A percentile compares a stretch with the other conserved stretches of the same genome.
Conservation (phyloP, 2,797 vertebrate genomes). For the Cynopterus sphinx region DNA sequence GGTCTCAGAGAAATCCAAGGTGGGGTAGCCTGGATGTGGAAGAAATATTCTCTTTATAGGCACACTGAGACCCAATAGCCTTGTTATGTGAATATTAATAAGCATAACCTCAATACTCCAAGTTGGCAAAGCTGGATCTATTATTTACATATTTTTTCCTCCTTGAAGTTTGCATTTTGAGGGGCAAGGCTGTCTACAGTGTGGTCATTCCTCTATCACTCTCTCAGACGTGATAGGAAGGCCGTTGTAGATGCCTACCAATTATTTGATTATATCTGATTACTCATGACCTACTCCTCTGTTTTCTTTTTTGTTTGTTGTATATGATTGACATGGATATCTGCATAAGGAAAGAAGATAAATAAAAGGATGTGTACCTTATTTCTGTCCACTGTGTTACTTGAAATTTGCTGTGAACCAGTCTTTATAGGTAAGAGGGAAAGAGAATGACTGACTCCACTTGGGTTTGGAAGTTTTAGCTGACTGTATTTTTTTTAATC, state of each 20-base stretch:
- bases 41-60: neutral
- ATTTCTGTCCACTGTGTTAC: neutral
- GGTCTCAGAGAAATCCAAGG: neutral
- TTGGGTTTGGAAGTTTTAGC: neutral
- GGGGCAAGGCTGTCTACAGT: accelerated
- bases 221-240: neutral
- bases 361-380: neutral
- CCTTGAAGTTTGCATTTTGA: neutral
- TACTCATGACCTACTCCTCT: neutral
- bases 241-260: neutral
- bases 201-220: neutral
- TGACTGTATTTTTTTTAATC: neutral
- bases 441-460: neutral
- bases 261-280: neutral
- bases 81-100: neutral
- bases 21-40: neutral
- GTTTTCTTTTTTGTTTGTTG: neutral
- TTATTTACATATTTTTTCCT: neutral
- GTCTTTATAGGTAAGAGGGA: neutral
- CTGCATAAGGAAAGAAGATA: neutral
- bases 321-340: neutral
- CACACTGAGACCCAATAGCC: neutral
- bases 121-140: neutral
- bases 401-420: neutral
- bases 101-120: neutral